A percentile compares a stretch with the other conserved stretches of the same genome.
Conservation (phyloP, 2,888 invertebrate species). For the Marasmarcha lunaedactyla region DNA sequence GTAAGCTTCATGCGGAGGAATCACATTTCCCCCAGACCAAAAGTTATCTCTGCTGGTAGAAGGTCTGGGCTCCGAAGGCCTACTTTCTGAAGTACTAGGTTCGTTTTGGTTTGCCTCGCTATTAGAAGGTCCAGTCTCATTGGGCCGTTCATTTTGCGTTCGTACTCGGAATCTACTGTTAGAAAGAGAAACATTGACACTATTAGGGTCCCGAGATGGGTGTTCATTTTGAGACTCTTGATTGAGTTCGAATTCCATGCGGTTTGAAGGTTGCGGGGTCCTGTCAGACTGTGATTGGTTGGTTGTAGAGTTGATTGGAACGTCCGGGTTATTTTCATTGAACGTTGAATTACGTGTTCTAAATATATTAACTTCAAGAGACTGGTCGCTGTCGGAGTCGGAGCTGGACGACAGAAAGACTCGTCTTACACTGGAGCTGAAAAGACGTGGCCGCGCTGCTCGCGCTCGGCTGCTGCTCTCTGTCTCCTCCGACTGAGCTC, state of each 20-base stretch:
- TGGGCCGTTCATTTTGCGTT: slow-evolving; percentile 24
- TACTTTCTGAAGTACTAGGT: background rate
- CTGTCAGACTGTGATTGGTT: slow-evolving; percentile 13
- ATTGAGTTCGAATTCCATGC: slow-evolving; percentile 38
- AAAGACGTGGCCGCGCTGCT: slow-evolving; percentile 26
- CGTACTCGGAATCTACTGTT: slow-evolving; percentile 45
- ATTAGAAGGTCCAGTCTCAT: background rate
- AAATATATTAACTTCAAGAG: slow-evolving; percentile 51
- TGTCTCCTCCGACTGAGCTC: slow-evolving; percentile 35
- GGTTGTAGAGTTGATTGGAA: slow-evolving; percentile 5
- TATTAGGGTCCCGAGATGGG: slow-evolving; percentile 18
- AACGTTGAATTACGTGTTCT: slow-evolving; percentile 48
- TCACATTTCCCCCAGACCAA: slow-evolving; percentile 29
- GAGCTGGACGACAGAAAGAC: slow-evolving; percentile 45
- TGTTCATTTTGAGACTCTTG: slow-evolving; percentile 22
- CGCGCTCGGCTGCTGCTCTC: slow-evolving; percentile 21
- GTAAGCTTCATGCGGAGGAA: slow-evolving; percentile 48
- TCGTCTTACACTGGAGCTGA: slow-evolving; percentile 29
- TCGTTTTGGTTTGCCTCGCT: background rate
- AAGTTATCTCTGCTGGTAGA: slow-evolving; percentile 46
- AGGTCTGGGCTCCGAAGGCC: slow-evolving; percentile 25
- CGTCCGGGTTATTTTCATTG: slow-evolving; percentile 24
- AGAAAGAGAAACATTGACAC: slow-evolving; percentile 31
- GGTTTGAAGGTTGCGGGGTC: slow-evolving; percentile 25
- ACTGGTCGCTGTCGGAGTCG: slow-evolving; percentile 52